These are phyloP conservation scores for Megalurothrips usitatus DNA, from an alignment of 2,888 invertebrate species.

Conservation along the genomic window DNA sequence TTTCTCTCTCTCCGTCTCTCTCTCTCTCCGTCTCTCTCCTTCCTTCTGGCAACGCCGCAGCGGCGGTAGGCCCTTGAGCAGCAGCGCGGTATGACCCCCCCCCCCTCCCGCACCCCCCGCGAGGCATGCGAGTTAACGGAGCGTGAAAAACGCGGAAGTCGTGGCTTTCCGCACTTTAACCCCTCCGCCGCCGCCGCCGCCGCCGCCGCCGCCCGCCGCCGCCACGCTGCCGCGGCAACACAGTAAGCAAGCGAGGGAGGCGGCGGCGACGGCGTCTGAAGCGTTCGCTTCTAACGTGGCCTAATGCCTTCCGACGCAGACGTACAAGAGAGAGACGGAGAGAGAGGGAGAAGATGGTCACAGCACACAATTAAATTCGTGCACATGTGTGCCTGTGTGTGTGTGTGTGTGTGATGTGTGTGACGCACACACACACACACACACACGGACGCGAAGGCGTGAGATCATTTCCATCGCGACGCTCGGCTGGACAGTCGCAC, in stretches of 20 bases:
- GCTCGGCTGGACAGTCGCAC: background rate
- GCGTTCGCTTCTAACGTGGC: too few relatives aligned
- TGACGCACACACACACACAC: constrained; percentile 1
- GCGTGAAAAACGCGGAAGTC: constrained; percentile 29
- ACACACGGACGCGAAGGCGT: background rate
- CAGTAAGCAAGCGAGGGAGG: too few relatives aligned
- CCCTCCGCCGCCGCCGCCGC: background rate
- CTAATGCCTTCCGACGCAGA: too few relatives aligned
- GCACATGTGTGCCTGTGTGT: too few relatives aligned
- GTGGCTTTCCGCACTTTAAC: constrained; percentile 27
- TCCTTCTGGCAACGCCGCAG: background rate
- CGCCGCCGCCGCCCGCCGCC: background rate
- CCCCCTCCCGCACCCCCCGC: background rate
- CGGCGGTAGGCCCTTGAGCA: too few relatives aligned
- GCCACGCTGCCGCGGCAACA: background rate
- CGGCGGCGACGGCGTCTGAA: too few relatives aligned
- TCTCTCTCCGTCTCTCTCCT: background rate
- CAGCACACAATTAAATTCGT: too few relatives aligned
- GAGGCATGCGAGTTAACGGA: background rate
- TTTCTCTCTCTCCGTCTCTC: background rate
- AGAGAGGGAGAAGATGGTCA: too few relatives aligned
- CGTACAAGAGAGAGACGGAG: too few relatives aligned
- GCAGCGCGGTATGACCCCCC: background rate
- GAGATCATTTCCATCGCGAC: background rate
- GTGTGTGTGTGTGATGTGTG: too few relatives aligned